Percentiles rank a stretch among this genome's conserved stretches.
Conservation (phyloP, 2,113 vertebrate species). For the Arvicanthis niloticus region DNA sequence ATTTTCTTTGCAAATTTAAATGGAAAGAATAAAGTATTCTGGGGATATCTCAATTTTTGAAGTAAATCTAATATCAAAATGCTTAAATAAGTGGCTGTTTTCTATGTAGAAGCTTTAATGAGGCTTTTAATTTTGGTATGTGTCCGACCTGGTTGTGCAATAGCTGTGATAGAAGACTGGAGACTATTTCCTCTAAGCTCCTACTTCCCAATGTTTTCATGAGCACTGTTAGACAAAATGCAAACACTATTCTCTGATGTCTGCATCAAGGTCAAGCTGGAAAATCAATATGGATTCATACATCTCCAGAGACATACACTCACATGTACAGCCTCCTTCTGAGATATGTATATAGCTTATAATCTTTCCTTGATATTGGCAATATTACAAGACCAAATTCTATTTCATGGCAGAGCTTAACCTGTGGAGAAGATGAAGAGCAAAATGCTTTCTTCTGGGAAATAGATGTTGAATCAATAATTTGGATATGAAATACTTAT, state of each 20-base stretch:
- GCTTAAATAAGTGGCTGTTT: neutral
- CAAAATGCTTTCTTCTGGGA: neutral
- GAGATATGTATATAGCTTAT: neutral
- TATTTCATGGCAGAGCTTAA: neutral
- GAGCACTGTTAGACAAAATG: neutral
- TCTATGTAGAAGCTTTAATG: neutral
- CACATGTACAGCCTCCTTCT: neutral
- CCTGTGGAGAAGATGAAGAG: neutral
- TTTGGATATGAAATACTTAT: neutral
- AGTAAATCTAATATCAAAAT: neutral
- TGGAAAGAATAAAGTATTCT: neutral
- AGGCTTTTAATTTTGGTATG: neutral
- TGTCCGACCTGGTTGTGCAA: neutral
- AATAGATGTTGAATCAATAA: neutral
- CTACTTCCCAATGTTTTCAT: neutral
- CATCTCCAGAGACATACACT: neutral
- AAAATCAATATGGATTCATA: neutral
- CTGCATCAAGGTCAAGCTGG: neutral
- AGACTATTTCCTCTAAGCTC: neutral
- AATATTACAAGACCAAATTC: neutral
- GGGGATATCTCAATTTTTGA: no score
- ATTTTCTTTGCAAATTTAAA: neutral
- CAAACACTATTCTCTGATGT: neutral
- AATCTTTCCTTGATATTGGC: constrained; percentile 19
- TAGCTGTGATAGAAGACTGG: neutral